phyloP scores from a whole-genome alignment of 2,797 vertebrate genomes.

The Sciurus vulgaris region DNA sequence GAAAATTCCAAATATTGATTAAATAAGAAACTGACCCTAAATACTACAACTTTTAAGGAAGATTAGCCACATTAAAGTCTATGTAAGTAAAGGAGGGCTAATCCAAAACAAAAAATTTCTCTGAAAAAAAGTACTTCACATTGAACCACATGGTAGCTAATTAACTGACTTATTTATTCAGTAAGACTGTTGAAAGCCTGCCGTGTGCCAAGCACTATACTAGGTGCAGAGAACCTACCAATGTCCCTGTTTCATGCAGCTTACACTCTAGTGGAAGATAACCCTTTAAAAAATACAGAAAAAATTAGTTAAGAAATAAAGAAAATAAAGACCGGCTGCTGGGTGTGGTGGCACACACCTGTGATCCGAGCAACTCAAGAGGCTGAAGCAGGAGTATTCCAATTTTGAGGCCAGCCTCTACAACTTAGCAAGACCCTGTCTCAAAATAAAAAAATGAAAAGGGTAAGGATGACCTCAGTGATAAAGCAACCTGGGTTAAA shows the following conservation, averaged over 20 bases:
- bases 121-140: slow-evolving; percentile 22
- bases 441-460: no score
- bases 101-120: neutral
- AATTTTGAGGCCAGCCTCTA: no score
- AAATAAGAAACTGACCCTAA: slow-evolving; percentile 6
- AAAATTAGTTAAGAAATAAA: neutral
- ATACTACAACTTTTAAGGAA: slow-evolving; percentile 9
- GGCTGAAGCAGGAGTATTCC: no score
- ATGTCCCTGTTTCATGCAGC: neutral
- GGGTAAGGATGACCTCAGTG: no score
- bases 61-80: neutral
- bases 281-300: neutral
- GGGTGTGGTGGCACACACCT: no score
- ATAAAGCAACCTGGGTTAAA: no score
- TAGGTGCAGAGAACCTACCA: neutral
- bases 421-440: no score
- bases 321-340: neutral
- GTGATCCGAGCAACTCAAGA: no score
- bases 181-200: neutral
- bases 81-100: neutral
- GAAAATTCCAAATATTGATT: neutral
- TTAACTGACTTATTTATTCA: neutral
- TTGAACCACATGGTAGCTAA: neutral
- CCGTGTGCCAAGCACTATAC: neutral
- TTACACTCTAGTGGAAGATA: neutral